These are phyloP conservation scores for Papilio aristodemus DNA, from an alignment of 1,140 invertebrate genomes.

Conservation along the genomic window DNA sequence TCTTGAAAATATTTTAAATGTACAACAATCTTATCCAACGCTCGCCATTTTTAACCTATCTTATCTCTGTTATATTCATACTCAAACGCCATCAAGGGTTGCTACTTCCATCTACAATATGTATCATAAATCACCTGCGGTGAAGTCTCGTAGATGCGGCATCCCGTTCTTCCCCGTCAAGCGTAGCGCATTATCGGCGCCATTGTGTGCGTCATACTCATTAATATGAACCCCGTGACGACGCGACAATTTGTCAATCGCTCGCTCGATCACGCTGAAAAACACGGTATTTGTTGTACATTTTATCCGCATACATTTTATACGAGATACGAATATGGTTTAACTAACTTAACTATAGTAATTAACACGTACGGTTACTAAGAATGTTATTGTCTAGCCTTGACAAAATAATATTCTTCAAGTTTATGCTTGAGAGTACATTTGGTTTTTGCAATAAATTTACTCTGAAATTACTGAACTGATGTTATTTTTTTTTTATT, in stretches of 20 bases:
- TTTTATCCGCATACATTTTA: background rate
- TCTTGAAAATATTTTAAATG: no score
- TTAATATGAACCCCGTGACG: constrained; percentile 93
- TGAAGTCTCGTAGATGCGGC: constrained; percentile 92
- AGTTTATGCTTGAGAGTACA: no score
- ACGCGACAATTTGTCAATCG: constrained; percentile 91
- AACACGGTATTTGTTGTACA: constrained; percentile 17
- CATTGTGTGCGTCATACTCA: constrained; percentile 94
- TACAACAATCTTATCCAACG: no score
- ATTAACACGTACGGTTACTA: no score
- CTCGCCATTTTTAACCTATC: no score
- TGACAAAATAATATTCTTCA: no score
- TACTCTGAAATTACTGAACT: no score
- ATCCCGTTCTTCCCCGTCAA: constrained; percentile 91
- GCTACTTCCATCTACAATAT: background rate
- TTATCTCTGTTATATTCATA: no score
- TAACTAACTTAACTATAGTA: background rate
- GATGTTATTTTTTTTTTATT: background rate
- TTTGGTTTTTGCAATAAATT: no score
- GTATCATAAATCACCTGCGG: constrained; percentile 57
- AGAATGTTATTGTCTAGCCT: no score
- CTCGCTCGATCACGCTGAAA: constrained; percentile 86
- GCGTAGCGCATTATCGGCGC: constrained; percentile 91
- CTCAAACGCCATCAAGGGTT: no score
- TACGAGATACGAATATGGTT: background rate